phyloP scores from a whole-genome alignment of 2,113 vertebrate genomes.

The Serilophus lunatus region DNA sequence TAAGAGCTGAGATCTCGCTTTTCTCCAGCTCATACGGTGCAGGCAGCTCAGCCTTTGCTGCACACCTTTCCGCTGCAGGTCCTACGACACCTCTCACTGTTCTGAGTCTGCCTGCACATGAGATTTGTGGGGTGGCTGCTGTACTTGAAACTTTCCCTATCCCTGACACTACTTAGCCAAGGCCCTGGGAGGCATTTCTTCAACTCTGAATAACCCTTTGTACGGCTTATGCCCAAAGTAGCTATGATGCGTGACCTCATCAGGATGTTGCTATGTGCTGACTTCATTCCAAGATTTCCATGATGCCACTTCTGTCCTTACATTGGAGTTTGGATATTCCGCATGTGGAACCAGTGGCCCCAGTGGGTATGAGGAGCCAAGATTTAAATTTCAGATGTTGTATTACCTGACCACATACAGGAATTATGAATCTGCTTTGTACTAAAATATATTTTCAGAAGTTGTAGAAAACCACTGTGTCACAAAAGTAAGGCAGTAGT shows the following conservation, averaged over 20 bases:
- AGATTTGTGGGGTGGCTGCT: background rate
- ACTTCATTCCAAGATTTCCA: background rate
- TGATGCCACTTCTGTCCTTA: background rate
- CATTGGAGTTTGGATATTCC: background rate
- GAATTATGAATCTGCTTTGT: background rate
- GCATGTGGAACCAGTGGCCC: background rate
- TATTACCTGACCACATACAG: background rate
- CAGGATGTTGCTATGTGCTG: background rate
- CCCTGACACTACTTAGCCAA: background rate
- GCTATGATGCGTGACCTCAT: background rate
- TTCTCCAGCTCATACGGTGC: background rate
- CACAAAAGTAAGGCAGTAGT: background rate
- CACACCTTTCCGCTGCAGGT: too few relatives aligned
- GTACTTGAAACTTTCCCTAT: background rate
- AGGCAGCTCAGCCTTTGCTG: background rate
- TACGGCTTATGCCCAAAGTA: background rate
- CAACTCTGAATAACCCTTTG: background rate
- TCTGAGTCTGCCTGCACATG: accelerated
- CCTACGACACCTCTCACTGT: accelerated
- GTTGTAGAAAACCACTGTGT: background rate
- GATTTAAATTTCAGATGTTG: background rate
- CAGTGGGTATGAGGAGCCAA: background rate
- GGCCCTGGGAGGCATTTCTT: background rate
- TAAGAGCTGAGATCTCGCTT: accelerated
- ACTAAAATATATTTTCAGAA: background rate